Base-by-base conservation (phyloP, 1,140 invertebrate species). In the Oedothorax gibbosus region DNA sequence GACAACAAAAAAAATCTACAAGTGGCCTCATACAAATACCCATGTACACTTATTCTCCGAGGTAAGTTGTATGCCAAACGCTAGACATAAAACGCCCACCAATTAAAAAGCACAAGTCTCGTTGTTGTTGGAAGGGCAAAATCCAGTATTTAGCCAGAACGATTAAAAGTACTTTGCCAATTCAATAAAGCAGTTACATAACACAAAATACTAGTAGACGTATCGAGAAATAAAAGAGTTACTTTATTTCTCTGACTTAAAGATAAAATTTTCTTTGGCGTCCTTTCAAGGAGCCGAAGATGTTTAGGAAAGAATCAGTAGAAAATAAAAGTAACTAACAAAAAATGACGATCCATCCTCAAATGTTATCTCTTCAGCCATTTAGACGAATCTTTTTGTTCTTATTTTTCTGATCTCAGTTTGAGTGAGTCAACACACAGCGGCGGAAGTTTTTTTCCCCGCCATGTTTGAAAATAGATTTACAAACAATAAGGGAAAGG, bases 261-360 rank as follows among this genome's bases (percentile, higher is more conserved):
- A 60, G 2, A 14, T 60, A 35, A 35, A 53, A 71, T 71, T 71
- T 71, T 71, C 54, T n/a, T 71, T 71, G 69, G 69, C 69, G 50
- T 18, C 50, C 15, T 49, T 71, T 71, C 69, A 71, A 71, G 15
- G 50, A 21, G 69, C 12, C 54, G 69, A 51, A 71, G 69, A 71
- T 71, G 69, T 35, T 35, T 35, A 35, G 35, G 35, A 35, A 35
- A 35, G 35, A 35, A 35, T 35, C 35, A 35, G 35, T 35, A 35
- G 35, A 35, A 35, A 35, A 35, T 35, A 35, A 35, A 35, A 35
- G 35, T 35, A 35, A 35, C 35, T 35, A 35, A 35, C 35, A 35
- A 35, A 71, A 71, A 71, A 51, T 18, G 69, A 71, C 54, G 69
- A 71, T 71, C 69, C 69, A 53, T 71, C 50, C 54, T 71, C 69